Evolutionary conservation across 2,888 invertebrate genomes (phyloP).

Genomic region (Graphium colonna): DNA sequence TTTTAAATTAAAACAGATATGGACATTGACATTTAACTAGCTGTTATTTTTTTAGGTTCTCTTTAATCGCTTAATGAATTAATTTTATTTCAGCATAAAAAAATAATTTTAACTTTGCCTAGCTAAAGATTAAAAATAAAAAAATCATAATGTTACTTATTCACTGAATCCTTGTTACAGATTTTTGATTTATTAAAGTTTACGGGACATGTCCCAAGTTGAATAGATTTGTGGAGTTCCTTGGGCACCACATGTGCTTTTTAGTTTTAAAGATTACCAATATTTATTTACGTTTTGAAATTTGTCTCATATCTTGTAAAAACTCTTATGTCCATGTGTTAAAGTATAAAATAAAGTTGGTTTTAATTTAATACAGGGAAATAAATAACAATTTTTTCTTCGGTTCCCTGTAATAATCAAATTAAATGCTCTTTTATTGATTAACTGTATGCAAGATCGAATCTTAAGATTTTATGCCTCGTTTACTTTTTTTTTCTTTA

Average conservation of each 20-base stretch:
- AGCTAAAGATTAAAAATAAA: too few species aligned
- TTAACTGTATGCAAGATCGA: slow-evolving; percentile 22
- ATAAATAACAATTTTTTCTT: background rate
- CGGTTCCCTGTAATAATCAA: background rate
- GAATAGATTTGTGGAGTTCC: background rate
- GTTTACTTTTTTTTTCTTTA: background rate
- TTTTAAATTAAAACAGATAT: too few species aligned
- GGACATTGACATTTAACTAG: too few species aligned
- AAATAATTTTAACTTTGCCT: too few species aligned
- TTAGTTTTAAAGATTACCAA: slow-evolving; percentile 29
- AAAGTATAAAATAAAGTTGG: slow-evolving; percentile 3
- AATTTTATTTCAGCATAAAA: too few species aligned
- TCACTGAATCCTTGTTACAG: too few species aligned
- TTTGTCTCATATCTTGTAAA: slow-evolving; percentile 31
- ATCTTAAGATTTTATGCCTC: background rate
- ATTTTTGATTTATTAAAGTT: too few species aligned
- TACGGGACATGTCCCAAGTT: background rate
- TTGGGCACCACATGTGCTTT: slow-evolving; percentile 34
- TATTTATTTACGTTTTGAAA: slow-evolving; percentile 8
- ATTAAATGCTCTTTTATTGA: slow-evolving; percentile 40
- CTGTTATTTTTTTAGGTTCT: too few species aligned
- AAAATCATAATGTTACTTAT: too few species aligned
- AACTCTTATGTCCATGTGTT: background rate
- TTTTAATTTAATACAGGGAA: background rate
- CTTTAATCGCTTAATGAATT: too few species aligned